A percentile compares a stretch with the other conserved stretches of the same genome.
phyloP scores from a whole-genome alignment of 1,140 invertebrate genomes.

The Mizuhopecten yessoensis region DNA sequence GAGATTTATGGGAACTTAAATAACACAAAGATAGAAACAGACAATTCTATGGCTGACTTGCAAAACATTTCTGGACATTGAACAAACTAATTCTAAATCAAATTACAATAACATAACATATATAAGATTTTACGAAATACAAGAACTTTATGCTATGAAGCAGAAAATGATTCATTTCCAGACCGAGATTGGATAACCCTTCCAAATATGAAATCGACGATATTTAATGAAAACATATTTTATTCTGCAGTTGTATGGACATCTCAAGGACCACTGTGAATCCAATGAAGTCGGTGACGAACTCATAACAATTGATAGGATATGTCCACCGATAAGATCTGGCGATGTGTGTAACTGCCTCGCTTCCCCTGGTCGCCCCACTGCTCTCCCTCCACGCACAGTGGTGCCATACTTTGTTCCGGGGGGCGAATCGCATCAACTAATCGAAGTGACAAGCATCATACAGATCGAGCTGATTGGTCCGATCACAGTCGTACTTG shows the following conservation, averaged over 20 bases:
- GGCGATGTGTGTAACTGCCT: neutral
- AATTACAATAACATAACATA: neutral
- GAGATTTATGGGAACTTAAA: neutral
- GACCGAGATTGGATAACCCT: neutral
- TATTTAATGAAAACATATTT: slow-evolving; percentile 36
- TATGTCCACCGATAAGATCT: neutral
- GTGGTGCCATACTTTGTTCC: slow-evolving; percentile 20
- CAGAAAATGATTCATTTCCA: slow-evolving; percentile 27
- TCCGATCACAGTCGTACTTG: slow-evolving; percentile 17
- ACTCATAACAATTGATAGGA: slow-evolving; percentile 10
- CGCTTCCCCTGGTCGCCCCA: neutral
- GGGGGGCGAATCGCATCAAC: slow-evolving; percentile 22
- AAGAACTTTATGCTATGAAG: neutral
- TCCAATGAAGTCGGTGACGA: slow-evolving; percentile 32
- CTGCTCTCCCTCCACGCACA: neutral
- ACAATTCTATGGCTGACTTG: neutral
- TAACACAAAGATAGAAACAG: neutral
- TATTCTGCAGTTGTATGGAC: neutral
- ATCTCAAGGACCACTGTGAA: neutral
- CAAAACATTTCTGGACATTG: neutral
- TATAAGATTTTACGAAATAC: neutral
- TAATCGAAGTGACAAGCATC: slow-evolving; percentile 33
- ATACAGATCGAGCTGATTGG: slow-evolving; percentile 32
- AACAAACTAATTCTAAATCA: slow-evolving; percentile 20
- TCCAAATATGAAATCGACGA: slow-evolving; percentile 13